Evolutionary conservation across 2,113 vertebrate genomes (phyloP).

Genomic region (Garra rufa): DNA sequence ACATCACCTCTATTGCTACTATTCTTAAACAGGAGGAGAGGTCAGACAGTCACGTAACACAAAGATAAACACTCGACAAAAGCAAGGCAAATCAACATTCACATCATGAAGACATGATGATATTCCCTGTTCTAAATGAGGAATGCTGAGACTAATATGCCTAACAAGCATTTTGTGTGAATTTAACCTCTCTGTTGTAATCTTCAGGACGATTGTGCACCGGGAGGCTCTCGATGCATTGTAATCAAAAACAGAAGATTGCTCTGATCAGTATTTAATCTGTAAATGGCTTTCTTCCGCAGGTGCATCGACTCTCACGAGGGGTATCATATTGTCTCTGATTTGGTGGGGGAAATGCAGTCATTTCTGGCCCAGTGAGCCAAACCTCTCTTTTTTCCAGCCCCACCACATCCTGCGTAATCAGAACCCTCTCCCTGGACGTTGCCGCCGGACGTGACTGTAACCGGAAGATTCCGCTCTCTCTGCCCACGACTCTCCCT

Average conservation of each 20-base stretch:
- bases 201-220: conserved; percentile 27
- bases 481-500: conserved; percentile 38
- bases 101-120: background rate
- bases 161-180: conserved; percentile 17
- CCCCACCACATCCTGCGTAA: conserved; percentile 47
- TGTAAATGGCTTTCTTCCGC: conserved; percentile 47
- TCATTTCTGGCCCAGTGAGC: conserved; percentile 39
- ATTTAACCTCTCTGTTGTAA: conserved; percentile 22
- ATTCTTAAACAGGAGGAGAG: background rate
- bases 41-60: background rate
- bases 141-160: conserved; percentile 13
- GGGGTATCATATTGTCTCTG: conserved; percentile 50
- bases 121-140: background rate
- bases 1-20: background rate
- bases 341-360: conserved; percentile 49
- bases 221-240: conserved; percentile 33
- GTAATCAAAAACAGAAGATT: conserved; percentile 44
- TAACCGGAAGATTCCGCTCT: conserved; percentile 49
- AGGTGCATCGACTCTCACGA: conserved; percentile 44
- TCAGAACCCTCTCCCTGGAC: conserved; percentile 54
- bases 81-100: conserved; percentile 1
- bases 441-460: conserved; percentile 32
- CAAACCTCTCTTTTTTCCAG: conserved; percentile 42
- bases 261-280: conserved; percentile 40
- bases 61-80: conserved; percentile 6